Evolutionary conservation across 35 echinoderm and acorn worm species (phyloP), one percentile per base, ranked within the genome.

Genomic region (Heliocidaris erythrogramma): DNA sequence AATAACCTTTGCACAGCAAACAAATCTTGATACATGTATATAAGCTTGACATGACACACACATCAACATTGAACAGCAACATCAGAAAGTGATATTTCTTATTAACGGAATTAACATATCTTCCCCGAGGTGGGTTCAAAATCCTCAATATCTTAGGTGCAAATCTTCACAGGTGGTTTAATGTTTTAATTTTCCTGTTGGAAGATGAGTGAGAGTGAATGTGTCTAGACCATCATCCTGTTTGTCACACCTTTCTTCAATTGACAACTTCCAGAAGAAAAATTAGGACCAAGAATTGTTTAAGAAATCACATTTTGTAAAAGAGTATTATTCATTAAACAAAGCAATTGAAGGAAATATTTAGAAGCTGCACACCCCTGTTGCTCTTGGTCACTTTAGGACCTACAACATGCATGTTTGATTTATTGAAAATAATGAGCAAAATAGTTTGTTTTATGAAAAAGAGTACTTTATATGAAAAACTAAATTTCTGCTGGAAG

Each of bases 181-280:
- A 78, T 24, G 65, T 27, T 78, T 78, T 27, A 78, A 78, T 78
- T 78, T 78, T 78, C 65, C 27, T 78, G 65, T 78, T 27, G 18
- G 65, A 78, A 78, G 65, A 78, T 78, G 65, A 27, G 65, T 78
- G 52, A 18, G 65, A 78, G 27, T 78, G 17, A 78, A 42, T 18
- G 18, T 48, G 87, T 89, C 87, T 89, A 89, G 87, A 89, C 87
- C 31, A 89, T 18, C 9, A 89, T 89, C 87, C 87, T 89, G 87
- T 89, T 32, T 32, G 31, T 3, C 47, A 18, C 31, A 89, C 87
- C 47, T 48, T 89, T 32, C 31, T 17, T 47, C 87, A 89, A 47
- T 48, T 89, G 12, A 89, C 87, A 32, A 89, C 32, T 89, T 89
- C 87, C 87, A 89, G 31, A n/a, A 89, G 87, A 32, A 89, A 8